These are phyloP conservation scores for Ctenosaura bakeri DNA, from an alignment of 2,797 vertebrate species.

Conservation along the genomic window DNA sequence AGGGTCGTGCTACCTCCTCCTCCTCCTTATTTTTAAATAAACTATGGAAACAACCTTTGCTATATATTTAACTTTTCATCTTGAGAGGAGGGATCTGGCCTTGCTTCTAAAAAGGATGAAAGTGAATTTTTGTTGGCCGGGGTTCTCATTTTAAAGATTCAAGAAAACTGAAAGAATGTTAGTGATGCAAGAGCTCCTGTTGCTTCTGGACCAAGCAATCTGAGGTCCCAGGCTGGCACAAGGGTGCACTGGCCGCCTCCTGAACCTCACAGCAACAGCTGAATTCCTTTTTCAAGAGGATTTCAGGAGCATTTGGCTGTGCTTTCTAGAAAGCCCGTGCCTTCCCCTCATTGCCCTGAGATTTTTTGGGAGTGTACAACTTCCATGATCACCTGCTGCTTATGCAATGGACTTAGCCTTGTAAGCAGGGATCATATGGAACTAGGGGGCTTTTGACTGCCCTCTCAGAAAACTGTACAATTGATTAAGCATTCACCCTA, in stretches of 20 bases:
- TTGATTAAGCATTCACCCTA: slow-evolving; percentile 1
- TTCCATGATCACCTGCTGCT: slow-evolving; percentile 12
- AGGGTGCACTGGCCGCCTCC: slow-evolving; percentile 44
- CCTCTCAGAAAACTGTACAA: not conserved
- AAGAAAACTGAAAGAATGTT: slow-evolving; percentile 66
- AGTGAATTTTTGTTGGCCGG: not conserved
- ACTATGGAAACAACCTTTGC: slow-evolving; percentile 15
- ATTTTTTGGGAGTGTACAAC: accelerated
- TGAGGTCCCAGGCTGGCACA: slow-evolving; percentile 58
- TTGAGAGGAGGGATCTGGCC: slow-evolving; percentile 6
- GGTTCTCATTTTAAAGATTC: slow-evolving; percentile 34
- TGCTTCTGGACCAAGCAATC: slow-evolving; percentile 52
- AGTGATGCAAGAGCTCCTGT: slow-evolving; percentile 65
- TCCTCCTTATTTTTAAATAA: not conserved
- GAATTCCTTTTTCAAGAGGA: slow-evolving; percentile 27
- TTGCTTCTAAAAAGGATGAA: not conserved
- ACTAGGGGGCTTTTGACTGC: slow-evolving; percentile 15
- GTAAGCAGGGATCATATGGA: slow-evolving; percentile 55
- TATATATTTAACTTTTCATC: slow-evolving; percentile 20
- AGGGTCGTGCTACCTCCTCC: not conserved
- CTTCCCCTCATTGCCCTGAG: not conserved
- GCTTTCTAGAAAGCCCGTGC: not conserved
- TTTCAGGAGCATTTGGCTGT: slow-evolving; percentile 21
- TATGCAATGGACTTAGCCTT: slow-evolving; percentile 41
- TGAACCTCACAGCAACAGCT: slow-evolving; percentile 40